A percentile compares a stretch with the other conserved stretches of the same genome.
Evolutionary conservation across 2,113 vertebrate genomes (phyloP).

Genomic region (Oplegnathus fasciatus): DNA sequence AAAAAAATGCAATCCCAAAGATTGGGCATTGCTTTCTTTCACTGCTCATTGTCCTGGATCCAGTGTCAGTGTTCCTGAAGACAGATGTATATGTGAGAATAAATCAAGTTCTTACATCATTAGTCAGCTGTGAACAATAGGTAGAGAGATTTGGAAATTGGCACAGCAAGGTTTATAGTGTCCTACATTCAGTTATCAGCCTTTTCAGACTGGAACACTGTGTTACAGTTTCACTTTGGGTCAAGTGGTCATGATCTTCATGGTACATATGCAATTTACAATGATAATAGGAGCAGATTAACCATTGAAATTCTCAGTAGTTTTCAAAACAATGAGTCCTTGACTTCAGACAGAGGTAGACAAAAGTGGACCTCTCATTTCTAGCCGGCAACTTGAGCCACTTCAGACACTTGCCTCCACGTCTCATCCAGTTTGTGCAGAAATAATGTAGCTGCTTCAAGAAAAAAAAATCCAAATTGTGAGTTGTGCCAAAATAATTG

Average conservation of each 20-base stretch:
- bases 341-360: no score
- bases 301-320: no score
- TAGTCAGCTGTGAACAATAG: slow-evolving; percentile 1
- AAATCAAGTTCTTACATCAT: slow-evolving; percentile 23
- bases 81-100: slow-evolving; percentile 13
- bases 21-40: background rate
- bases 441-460: background rate
- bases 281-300: no score
- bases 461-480: background rate
- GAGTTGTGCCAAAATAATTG: background rate
- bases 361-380: no score
- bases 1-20: background rate
- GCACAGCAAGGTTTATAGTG: background rate
- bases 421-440: background rate
- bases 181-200: background rate
- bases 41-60: background rate
- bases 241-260: background rate
- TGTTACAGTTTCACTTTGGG: background rate
- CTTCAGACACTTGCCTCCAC: background rate
- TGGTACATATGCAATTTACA: no score
- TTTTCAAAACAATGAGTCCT: no score
- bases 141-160: background rate
- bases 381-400: no score
- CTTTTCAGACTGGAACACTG: background rate
- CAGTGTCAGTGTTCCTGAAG: background rate